phyloP scores from a whole-genome alignment of 2,113 vertebrate species.

The Rhea pennata region DNA sequence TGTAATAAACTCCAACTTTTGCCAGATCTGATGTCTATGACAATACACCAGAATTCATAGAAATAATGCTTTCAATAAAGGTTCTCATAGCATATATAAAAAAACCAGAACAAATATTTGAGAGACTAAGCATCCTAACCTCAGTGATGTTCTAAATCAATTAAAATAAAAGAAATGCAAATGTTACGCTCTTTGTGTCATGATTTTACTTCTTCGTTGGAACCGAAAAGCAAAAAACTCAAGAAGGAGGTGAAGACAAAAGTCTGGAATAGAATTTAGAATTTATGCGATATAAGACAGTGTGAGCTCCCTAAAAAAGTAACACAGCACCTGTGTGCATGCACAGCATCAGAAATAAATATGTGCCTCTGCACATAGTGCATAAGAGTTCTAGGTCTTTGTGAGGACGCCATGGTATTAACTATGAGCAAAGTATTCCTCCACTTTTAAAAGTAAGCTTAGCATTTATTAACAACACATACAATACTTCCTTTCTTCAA shows the following conservation, averaged over 20 bases:
- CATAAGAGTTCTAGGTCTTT: not conserved
- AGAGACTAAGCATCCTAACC: not conserved
- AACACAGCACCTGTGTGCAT: not conserved
- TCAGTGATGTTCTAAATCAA: not conserved
- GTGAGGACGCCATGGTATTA: not conserved
- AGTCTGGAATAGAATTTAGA: not conserved
- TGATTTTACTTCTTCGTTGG: not conserved
- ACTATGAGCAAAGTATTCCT: not conserved
- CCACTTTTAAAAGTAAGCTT: not conserved
- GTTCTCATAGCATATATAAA: not conserved
- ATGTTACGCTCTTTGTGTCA: not conserved
- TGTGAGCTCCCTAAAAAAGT: not conserved
- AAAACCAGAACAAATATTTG: not conserved
- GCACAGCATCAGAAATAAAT: not conserved
- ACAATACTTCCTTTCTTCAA: not conserved
- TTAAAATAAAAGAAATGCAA: not conserved
- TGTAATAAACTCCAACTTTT: not conserved
- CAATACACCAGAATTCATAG: not conserved
- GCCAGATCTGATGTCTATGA: not conserved
- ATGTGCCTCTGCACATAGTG: rapidly evolving
- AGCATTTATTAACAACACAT: not conserved
- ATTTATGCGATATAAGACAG: not conserved
- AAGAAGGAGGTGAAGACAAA: not conserved
- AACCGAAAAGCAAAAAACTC: not conserved
- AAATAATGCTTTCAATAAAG: not conserved